Evolutionary conservation across 2,888 invertebrate genomes (phyloP).

Genomic region (Clepsis dumicolana): DNA sequence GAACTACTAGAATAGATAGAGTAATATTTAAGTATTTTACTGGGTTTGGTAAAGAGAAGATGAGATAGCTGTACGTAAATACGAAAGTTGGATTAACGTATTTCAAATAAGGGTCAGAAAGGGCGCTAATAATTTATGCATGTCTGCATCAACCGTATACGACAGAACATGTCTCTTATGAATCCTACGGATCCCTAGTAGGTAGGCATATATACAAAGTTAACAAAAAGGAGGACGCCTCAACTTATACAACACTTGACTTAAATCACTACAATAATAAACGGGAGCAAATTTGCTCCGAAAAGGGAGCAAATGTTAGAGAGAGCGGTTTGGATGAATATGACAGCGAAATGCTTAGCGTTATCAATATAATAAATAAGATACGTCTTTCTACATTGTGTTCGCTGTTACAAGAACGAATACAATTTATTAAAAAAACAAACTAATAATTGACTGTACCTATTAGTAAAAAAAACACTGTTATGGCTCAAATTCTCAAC

Average conservation of each 20-base stretch:
- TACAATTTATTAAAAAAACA: no score
- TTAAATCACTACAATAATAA: not conserved
- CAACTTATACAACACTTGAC: not conserved
- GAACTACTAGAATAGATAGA: no score
- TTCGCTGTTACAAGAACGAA: no score
- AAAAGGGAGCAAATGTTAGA: not conserved
- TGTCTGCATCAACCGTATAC: not conserved
- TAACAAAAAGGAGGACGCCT: not conserved
- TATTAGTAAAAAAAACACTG: no score
- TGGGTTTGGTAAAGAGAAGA: not conserved
- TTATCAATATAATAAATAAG: no score
- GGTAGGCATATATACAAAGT: not conserved
- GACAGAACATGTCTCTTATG: not conserved
- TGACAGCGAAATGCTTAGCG: not conserved
- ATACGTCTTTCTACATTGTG: no score
- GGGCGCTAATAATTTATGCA: not conserved
- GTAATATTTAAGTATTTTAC: not conserved
- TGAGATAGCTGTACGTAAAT: not conserved
- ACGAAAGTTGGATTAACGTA: not conserved
- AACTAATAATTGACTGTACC: no score
- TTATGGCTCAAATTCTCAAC: not conserved
- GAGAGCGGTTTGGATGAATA: not conserved
- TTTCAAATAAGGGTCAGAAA: not conserved
- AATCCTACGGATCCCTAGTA: not conserved
- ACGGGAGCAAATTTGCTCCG: not conserved